Evolutionary conservation across 1,140 invertebrate genomes (phyloP), one percentile per base, ranked within the genome.

Genomic region (Acyrthosiphon pisum): DNA sequence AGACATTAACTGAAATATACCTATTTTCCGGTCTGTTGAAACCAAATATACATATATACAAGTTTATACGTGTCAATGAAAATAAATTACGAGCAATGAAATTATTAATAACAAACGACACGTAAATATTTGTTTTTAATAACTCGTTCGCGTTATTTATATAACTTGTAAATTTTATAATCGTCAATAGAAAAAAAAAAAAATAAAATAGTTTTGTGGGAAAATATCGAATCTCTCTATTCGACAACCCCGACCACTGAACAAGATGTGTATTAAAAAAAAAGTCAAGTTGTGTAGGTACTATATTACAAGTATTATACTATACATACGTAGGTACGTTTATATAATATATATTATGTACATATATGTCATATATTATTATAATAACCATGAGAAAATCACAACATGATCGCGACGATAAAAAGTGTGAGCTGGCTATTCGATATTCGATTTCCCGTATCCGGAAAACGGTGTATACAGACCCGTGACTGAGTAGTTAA

Each of bases 1-100:
- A 41, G 41, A 46, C n/a, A 48, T 50, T 88, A 88, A 50, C 46
- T 88, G 20, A 88, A 88, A 88, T 88, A 50, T 88, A 35, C 30
- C 9, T 88, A 35, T 50, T 86, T 88, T 88, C 86, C 46, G 46
- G 46, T 35, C n/a, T 4, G 30, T 2, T 50, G n/a, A 88, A 88
- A 50, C 6, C 8, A 50, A 50, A 88, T 88, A 87, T 81, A 81
- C 7, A 0, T 81, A 81, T 22, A 22, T 37, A 37, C 76, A n/a
- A 68, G 60, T 1, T 3, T 68, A n/a, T 68, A 68, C 26, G 60
- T n/a, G 60, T 35, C 11, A 76, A 76, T 76, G n/a, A 76, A 9
- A 76, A 76, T 76, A 76, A 76, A n/a, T 76, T 35, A 76, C 30
- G n/a, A n/a, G 14, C n/a, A n/a, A 18, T 35, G n/a, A 76, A 76